These are phyloP conservation scores for Macropodus opercularis DNA, from an alignment of 2,797 vertebrate genomes.

Conservation along the genomic window DNA sequence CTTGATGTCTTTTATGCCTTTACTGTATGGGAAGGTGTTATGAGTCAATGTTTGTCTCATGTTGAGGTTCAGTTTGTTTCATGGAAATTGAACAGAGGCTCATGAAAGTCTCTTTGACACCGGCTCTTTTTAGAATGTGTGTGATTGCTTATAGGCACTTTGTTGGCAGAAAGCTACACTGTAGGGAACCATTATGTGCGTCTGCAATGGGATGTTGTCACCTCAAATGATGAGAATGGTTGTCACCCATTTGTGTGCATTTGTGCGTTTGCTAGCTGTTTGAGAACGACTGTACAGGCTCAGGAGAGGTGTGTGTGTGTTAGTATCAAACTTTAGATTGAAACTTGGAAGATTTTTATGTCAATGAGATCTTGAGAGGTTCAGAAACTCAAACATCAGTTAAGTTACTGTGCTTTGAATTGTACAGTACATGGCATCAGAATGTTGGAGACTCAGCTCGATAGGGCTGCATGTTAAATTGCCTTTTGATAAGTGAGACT, in stretches of 20 bases:
- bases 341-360: background rate
- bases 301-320: conserved; percentile 42
- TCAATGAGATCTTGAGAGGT: background rate
- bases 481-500: background rate
- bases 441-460: background rate
- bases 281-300: too few relatives aligned
- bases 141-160: conserved; percentile 5
- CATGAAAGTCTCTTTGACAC: too few relatives aligned
- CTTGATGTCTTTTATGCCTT: too few relatives aligned
- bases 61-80: too few relatives aligned
- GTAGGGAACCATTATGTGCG: conserved; percentile 24
- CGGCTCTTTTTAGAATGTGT: too few relatives aligned
- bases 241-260: conserved; percentile 7
- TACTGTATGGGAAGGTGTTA: too few relatives aligned
- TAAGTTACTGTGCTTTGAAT: background rate
- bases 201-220: conserved; percentile 30
- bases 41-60: too few relatives aligned
- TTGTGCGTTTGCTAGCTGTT: conserved; percentile 23
- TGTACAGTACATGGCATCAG: background rate
- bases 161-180: conserved; percentile 26
- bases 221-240: conserved; percentile 31
- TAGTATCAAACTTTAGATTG: too few relatives aligned
- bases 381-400: background rate
- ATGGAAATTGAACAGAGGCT: too few relatives aligned
- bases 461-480: background rate